phyloP scores from a whole-genome alignment of 1,140 invertebrate genomes.

The Drosophila prosaltans region DNA sequence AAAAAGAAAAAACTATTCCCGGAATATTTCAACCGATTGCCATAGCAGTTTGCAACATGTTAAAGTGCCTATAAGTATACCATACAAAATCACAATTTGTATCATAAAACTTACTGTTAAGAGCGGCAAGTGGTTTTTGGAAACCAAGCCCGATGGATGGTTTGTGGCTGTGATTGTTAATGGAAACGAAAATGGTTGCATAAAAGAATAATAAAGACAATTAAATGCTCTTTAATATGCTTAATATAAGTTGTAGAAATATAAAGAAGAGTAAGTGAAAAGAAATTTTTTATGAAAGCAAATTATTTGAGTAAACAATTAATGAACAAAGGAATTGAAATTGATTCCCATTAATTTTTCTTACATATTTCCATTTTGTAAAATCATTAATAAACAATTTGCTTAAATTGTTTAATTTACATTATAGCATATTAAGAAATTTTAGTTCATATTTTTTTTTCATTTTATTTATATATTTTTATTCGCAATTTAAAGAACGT shows the following conservation, averaged over 20 bases:
- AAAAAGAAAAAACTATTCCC: slow-evolving; percentile 14
- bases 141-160: slow-evolving; percentile 10
- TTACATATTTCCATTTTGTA: too few species aligned
- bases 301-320: too few species aligned
- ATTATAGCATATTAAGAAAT: too few species aligned
- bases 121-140: neutral
- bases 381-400: too few species aligned
- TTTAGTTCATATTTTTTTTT: too few species aligned
- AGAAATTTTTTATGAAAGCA: too few species aligned
- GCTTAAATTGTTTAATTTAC: too few species aligned
- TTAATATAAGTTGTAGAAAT: neutral
- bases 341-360: too few species aligned
- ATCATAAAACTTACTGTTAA: slow-evolving; percentile 24
- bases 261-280: too few species aligned
- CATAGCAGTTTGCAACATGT: slow-evolving; percentile 41
- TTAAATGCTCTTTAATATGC: neutral
- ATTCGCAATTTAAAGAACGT: too few species aligned
- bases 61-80: slow-evolving; percentile 46
- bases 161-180: slow-evolving; percentile 10
- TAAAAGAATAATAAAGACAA: neutral
- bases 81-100: slow-evolving; percentile 36
- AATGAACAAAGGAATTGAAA: too few species aligned
- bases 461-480: too few species aligned
- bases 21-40: slow-evolving; percentile 16
- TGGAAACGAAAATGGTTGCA: neutral